These are phyloP conservation scores for Chamaetylas fuelleborni DNA, from an alignment of 2,113 vertebrate genomes.

Conservation along the genomic window DNA sequence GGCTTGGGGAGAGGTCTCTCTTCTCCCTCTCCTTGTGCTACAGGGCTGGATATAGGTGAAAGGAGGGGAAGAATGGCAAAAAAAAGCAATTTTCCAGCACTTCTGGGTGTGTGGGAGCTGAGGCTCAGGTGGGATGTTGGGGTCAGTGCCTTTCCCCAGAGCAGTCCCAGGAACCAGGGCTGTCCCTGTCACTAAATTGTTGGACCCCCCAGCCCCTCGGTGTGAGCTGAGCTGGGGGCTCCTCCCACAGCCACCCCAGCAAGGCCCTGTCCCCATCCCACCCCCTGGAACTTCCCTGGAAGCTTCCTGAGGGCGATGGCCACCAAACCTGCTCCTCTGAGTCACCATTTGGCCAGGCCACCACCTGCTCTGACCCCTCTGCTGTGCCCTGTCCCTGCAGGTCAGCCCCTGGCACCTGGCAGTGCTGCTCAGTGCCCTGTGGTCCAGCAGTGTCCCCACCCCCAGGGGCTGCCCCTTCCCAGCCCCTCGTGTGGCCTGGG, in stretches of 20 bases:
- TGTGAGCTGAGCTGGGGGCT: background rate
- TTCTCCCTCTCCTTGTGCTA: background rate
- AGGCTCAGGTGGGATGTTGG: accelerated
- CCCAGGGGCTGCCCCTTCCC: background rate
- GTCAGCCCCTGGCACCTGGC: accelerated
- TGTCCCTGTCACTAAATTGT: background rate
- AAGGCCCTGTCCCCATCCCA: background rate
- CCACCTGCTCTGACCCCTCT: background rate
- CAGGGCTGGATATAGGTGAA: background rate
- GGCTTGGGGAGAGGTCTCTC: background rate
- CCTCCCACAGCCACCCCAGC: too few relatives aligned
- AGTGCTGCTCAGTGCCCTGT: background rate
- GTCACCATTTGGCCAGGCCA: background rate
- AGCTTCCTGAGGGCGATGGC: accelerated
- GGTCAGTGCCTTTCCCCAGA: background rate
- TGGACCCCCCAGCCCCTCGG: background rate
- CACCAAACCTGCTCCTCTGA: background rate
- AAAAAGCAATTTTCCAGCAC: background rate
- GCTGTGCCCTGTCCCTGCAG: background rate
- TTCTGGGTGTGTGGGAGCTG: too few relatives aligned
- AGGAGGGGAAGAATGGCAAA: background rate
- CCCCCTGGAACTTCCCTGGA: background rate
- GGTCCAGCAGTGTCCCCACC: background rate
- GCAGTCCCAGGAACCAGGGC: background rate
- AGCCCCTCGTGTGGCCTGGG: background rate